Base-by-base conservation (phyloP, 2,113 vertebrate species). In the Chloropsis cyanopogon region DNA sequence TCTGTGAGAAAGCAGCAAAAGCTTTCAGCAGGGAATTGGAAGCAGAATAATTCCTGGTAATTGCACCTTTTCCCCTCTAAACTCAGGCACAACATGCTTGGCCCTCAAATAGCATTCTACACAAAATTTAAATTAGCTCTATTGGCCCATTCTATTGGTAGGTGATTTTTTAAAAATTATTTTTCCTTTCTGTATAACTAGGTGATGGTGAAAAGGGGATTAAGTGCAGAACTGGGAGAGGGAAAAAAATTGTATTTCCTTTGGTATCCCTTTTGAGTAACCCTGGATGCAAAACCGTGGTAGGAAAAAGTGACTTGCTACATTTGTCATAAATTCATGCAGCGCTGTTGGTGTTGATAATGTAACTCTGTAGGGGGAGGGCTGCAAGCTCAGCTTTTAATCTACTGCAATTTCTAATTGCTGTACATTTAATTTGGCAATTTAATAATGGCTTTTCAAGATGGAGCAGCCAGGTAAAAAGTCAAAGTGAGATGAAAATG, bases 21-120 rank as follows among this genome's bases (percentile, higher is more conserved):
- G 37, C 52, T 82, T 63, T 72, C 53, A 56, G 26, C 15, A 16
- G 19, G 60, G 26, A 68, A 41, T 17, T 33, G 37, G 31, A 31
- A 57, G 35, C 9, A 14, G 37, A 59, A 24, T 46, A 82, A 75
- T 88, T 95, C 64, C 82, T 93, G 50, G 68, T 93, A 96, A 93
- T 86, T 93, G 64, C 54, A 54, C 49, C 56, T 96, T 88, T 91
- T 77, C 47, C 68, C 47, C 50, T 92, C 95, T 93, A 92, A 95
- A 97, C 69, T 84, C 94, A 98, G 97, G 86, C 97, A 98, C 63
- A 97, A 96, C 69, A 78, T 98, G 79, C 86, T 96, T 92, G 93
- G 90, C 44, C 97, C 98, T 96, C 98, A 98, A 81, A 88, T 98
- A 89, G 79, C 96, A 24, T 98, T 98, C 96, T 98, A 96, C 61